Evolutionary conservation across 2,113 vertebrate species (phyloP).

Genomic region (Micronycteris hirsuta): DNA sequence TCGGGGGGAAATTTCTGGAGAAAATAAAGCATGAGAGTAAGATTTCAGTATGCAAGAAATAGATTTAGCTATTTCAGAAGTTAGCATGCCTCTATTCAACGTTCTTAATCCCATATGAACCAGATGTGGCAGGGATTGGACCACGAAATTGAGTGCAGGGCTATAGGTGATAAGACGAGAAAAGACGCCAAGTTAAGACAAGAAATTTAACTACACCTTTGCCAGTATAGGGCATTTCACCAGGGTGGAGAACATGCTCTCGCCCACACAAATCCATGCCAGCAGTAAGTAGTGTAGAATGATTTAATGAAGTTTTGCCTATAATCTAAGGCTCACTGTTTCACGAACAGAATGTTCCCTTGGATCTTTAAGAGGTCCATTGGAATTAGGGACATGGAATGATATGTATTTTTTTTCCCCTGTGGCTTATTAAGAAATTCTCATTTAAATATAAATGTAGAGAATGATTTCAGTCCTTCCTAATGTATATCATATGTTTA

Average conservation of each 20-base stretch:
- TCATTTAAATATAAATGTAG: not conserved
- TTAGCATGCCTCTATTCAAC: not conserved
- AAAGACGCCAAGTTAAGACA: not conserved
- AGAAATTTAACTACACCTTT: not conserved
- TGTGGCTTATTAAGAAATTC: not conserved
- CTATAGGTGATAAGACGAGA: not conserved
- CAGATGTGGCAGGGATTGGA: not conserved
- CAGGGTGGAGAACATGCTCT: not conserved
- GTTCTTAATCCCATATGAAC: not conserved
- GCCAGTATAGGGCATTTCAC: not conserved
- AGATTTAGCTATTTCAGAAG: not conserved
- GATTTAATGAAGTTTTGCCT: conserved; percentile 35
- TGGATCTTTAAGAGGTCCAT: not conserved
- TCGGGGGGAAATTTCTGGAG: not conserved
- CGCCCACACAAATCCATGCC: not conserved
- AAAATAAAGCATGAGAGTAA: not conserved
- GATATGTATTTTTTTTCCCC: not conserved
- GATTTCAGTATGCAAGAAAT: not conserved
- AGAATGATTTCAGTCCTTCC: not conserved
- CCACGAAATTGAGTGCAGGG: not conserved
- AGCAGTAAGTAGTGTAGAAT: not conserved
- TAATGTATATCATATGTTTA: not conserved
- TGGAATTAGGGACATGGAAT: not conserved
- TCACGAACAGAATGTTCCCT: conserved; percentile 10
- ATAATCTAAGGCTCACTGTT: not conserved